Evolutionary conservation across 2,797 vertebrate species (phyloP), one percentile per base, ranked within the genome.

Genomic region (Gymnothorax javanicus): DNA sequence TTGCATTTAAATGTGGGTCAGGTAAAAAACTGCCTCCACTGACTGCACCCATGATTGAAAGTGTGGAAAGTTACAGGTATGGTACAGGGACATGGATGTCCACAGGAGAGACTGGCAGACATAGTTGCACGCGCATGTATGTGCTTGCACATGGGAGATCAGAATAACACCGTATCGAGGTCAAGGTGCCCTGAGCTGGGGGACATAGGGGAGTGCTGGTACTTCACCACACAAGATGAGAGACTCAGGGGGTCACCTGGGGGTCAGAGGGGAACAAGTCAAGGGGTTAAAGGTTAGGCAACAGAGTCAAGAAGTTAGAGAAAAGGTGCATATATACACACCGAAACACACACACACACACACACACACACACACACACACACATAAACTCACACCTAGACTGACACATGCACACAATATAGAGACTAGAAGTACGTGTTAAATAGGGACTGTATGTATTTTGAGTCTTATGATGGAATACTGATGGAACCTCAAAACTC

Each of bases 161-260:
- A 96, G 92, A 96, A 96, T 85, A 96, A 92, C 87, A 96, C 96
- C 6, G 92, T 90, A 58, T 94, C 95, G 23, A 90, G 91, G 92
- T 95, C 92, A 56, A 89, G 93, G 92, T 86, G 89, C 91, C 91
- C 88, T 71, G 75, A 87, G 91, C 87, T 92, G 92, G 86, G 56
- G 91, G 89, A 90, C 91, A 84, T 88, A 87, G 86, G 89, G 85
- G 86, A 87, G 89, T 89, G 50, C 87, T 93, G 90, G 89, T 86
- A 90, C 88, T 89, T 88, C 86, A 87, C 90, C 86, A 93, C 87
- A 59, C 75, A 82, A n/a, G 86, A 82, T 87, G 92, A 90, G 91
- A 87, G 69, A 23, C 91, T 93, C 92, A 91, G 88, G 27, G 27
- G 71, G 43, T 79, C 75, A 79, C 43, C 75, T 79, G 75, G 13